Conservation (phyloP, 2,113 vertebrate species). For the Heptranchias perlo region DNA sequence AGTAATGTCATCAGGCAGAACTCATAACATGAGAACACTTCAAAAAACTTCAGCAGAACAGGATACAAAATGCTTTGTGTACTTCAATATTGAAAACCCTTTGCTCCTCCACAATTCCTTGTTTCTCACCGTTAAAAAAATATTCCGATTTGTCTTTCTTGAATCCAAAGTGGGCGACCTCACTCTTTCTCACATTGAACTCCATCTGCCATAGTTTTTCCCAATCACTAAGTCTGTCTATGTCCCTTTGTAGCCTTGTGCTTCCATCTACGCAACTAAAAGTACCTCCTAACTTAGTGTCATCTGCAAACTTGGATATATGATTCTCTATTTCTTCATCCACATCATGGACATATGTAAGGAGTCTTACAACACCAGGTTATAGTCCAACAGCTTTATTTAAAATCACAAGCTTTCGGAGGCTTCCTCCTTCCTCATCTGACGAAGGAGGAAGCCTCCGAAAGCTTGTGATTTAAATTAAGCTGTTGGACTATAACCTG, state of each 20-base stretch:
- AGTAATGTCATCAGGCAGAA: background rate
- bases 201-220: background rate
- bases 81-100: background rate
- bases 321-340: background rate
- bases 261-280: background rate
- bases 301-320: background rate
- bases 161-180: background rate
- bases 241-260: background rate
- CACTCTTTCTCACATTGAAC: background rate
- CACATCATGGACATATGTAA: background rate
- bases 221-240: background rate
- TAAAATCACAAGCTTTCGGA: too few species aligned
- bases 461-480: too few species aligned
- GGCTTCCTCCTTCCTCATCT: too few species aligned
- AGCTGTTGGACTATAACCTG: too few species aligned
- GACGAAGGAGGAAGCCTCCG: too few species aligned
- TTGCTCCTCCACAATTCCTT: background rate
- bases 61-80: background rate
- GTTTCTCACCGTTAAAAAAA: background rate
- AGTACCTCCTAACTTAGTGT: background rate
- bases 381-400: too few species aligned
- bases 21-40: background rate
- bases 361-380: too few species aligned
- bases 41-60: background rate
- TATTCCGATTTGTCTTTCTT: background rate